Evolutionary conservation across 1,140 invertebrate genomes (phyloP), one percentile per base, ranked within the genome.

Genomic region (Episyrphus balteatus): DNA sequence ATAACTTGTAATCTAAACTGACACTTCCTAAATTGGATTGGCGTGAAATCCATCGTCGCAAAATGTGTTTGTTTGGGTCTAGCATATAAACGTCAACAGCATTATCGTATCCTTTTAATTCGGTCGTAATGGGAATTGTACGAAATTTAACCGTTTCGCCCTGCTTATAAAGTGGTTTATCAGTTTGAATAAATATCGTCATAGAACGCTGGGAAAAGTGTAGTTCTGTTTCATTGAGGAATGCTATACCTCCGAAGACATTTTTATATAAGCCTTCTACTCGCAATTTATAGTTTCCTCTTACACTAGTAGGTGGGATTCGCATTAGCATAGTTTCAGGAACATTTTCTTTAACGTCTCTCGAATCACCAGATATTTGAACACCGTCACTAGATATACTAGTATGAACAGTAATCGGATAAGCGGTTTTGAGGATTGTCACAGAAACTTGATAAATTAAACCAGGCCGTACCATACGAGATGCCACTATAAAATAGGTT

Each of bases 101-200:
- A 69, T 86, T 83, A 49, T 86, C 81, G 61, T 91, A 92, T 3
- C 91, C 83, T 59, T 84, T 87, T 38, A 95, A 68, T 55, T 91
- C 85, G 0, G 88, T 92, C 57, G 88, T 87, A 45, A 96, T 88
- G 0, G 89, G 90, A 50, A 97, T 84, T 2, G 86, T 81, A 19
- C 93, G 78, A 61, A 96, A 93, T 42, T 80, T 73, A 0, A 96
- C 86, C 33, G 78, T 88, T 66, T 96, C 86, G 2, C 88, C 83
- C 68, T 95, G 92, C 78, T 86, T 95, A 59, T 97, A 98, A 0
- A 95, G 79, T 0, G 92, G 92, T 64, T 95, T 95, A 61, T 98
- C 91, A 46, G 90, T 83, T 70, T 96, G 92, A 54, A 98, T 86
- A 55, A 97, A 92, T 51, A 97, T 89, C 0, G 92, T 92, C 85